phyloP scores from a whole-genome alignment of 2,888 invertebrate genomes.

The Pristionchus maxplancki region DNA sequence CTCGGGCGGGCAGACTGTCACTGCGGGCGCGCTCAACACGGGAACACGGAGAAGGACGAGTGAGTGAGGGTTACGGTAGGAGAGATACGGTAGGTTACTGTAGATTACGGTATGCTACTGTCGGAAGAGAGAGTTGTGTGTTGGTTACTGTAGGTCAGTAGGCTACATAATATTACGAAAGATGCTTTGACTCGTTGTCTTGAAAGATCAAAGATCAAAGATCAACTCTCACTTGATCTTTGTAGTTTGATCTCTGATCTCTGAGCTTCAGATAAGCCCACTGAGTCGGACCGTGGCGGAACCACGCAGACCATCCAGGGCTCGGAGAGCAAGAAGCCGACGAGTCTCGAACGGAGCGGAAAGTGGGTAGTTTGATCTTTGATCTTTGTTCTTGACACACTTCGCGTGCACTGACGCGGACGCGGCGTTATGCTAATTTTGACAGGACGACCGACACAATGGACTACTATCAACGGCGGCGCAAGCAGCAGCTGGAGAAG shows the following conservation, averaged over 20 bases:
- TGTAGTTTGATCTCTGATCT: not conserved
- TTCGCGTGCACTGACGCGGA: not conserved
- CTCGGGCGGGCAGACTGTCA: too few relatives aligned
- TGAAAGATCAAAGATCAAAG: not conserved
- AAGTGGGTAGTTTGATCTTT: constrained; percentile 17
- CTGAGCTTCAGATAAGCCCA: not conserved
- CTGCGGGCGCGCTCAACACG: too few relatives aligned
- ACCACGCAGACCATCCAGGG: not conserved
- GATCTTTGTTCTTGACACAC: not conserved
- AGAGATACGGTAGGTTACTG: too few relatives aligned
- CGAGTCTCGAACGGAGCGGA: too few relatives aligned
- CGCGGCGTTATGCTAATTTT: not conserved
- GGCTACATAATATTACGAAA: too few relatives aligned
- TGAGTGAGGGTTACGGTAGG: too few relatives aligned
- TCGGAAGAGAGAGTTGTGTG: too few relatives aligned
- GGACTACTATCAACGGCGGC: not conserved
- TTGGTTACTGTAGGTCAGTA: too few relatives aligned
- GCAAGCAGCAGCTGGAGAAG: not conserved
- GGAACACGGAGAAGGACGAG: too few relatives aligned
- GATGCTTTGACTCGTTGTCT: too few relatives aligned
- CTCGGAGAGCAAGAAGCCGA: not conserved
- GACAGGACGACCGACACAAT: not conserved
- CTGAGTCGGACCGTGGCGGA: not conserved
- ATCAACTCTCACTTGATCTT: too few relatives aligned
- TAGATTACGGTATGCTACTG: too few relatives aligned